phyloP scores from a whole-genome alignment of 2,113 vertebrate genomes.

The Gasterosteus nipponicus region DNA sequence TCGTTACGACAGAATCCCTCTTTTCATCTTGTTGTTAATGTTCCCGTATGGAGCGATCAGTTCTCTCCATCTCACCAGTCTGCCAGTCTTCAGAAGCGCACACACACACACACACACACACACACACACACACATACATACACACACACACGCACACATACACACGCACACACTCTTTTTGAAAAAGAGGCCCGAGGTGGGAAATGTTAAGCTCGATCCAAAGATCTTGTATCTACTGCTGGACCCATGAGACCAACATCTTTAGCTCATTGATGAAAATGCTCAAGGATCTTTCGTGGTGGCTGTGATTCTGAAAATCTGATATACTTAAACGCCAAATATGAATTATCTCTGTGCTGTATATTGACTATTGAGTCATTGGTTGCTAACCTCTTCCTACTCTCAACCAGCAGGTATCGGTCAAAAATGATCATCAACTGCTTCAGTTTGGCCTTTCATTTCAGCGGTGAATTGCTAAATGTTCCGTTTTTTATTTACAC shows the following conservation, averaged over 20 bases:
- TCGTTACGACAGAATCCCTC: slow-evolving; percentile 64
- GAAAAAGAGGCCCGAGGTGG: neutral
- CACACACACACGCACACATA: neutral
- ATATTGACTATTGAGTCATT: neutral
- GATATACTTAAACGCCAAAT: too few relatives aligned
- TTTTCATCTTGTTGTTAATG: slow-evolving; percentile 67
- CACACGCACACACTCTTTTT: neutral
- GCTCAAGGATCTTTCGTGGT: neutral
- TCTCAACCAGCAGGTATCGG: too few relatives aligned
- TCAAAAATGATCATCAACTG: too few relatives aligned
- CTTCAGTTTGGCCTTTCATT: neutral
- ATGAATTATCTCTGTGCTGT: too few relatives aligned
- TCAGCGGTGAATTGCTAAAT: neutral
- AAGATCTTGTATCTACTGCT: neutral
- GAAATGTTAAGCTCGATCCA: slow-evolving; percentile 1
- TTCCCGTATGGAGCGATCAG: slow-evolving; percentile 47
- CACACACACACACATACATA: neutral
- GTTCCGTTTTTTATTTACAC: neutral
- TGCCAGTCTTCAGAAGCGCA: slow-evolving; percentile 8
- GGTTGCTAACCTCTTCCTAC: neutral
- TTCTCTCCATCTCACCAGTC: slow-evolving; percentile 54
- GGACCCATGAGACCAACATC: neutral
- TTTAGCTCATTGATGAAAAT: neutral
- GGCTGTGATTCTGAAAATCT: neutral
- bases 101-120: neutral